Evolutionary conservation across 2,797 vertebrate genomes (phyloP), one percentile per base, ranked within the genome.

Genomic region (Mallotus villosus): DNA sequence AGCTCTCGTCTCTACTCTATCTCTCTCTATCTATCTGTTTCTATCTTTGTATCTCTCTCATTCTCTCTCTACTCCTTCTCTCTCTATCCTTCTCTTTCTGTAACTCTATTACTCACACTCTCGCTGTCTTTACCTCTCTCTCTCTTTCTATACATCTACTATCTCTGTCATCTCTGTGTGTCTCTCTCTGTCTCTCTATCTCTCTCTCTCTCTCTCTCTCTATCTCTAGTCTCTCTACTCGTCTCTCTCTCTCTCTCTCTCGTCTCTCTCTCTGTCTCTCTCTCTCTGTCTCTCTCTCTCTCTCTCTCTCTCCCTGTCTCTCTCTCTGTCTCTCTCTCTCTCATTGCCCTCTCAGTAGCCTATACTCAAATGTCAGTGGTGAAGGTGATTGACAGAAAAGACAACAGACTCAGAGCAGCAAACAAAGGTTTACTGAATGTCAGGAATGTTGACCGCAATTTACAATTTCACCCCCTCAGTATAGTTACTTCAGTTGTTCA

Each of bases 311-410:
- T 51, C 12, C 55, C 37, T 27, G 24, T 66, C 37, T 25, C 0
- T 60, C 12, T 72, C 11, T 58, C 11, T 19, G 11, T 22, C 59
- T 63, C 83, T 82, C 75, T 66, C 75, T 46, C 58, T 24, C 9
- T 25, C 58, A 22, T 67, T 67, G 63, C 72, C 67, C 62, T 68
- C 37, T 49, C 72, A 55, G 46, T 34, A 71, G 49, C 72, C 49
- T 19, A 53, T 16, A 17, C 4, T n/a, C 71, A 81, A 78, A 81
- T 85, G 86, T 83, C 84, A 86, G 55, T 21, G 51, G 71, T 75
- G 72, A 79, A 82, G 68, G 41, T 82, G 86, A 91, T 78, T 87
- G 89, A 85, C 84, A 82, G 79, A 83, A 84, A 70, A 74, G 81
- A 83, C 72, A 81, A 77, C 69, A 72, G 85, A 82, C 72, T 73